Conservation (phyloP, 2,888 invertebrate genomes). For the Sarcophaga carnaria region DNA sequence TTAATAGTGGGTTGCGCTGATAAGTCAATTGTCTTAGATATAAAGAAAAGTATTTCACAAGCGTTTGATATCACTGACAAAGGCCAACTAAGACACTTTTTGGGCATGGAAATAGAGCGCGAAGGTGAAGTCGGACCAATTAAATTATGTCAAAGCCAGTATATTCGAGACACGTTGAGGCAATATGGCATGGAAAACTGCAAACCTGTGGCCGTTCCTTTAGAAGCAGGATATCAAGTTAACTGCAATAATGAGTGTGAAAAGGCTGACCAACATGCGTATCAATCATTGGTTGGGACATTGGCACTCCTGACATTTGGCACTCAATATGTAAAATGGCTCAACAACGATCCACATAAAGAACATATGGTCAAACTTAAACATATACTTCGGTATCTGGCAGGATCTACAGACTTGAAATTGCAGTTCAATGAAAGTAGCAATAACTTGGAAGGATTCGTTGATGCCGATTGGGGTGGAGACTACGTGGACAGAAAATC, state of each 20-base stretch:
- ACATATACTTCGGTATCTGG: conserved; percentile 1
- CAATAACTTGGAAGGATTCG: not conserved
- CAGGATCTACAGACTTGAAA: not conserved
- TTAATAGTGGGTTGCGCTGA: not conserved
- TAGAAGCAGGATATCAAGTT: no score
- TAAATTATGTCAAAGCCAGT: conserved; percentile 13
- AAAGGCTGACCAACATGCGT: conserved; percentile 7
- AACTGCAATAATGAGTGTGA: conserved; percentile 1
- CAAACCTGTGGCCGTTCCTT: not conserved
- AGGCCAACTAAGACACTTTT: conserved; percentile 11
- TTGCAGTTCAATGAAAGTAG: not conserved
- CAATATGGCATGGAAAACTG: conserved; percentile 27
- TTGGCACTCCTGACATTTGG: not conserved
- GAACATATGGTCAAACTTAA: conserved; percentile 15
- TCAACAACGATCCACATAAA: not conserved
- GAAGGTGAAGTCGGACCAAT: conserved; percentile 10
- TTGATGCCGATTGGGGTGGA: no score
- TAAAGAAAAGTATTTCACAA: conserved; percentile 10
- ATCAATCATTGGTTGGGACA: not conserved
- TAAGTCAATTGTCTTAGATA: not conserved
- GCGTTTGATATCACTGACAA: conserved; percentile 30
- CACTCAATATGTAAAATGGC: not conserved
- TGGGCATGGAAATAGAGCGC: conserved; percentile 36
- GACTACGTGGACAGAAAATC: conserved; percentile 20
- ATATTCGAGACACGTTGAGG: not conserved